Percentiles rank a stretch among this genome's conserved stretches.
Conservation (phyloP, 1,140 invertebrate genomes). For the Asobara japonica region DNA sequence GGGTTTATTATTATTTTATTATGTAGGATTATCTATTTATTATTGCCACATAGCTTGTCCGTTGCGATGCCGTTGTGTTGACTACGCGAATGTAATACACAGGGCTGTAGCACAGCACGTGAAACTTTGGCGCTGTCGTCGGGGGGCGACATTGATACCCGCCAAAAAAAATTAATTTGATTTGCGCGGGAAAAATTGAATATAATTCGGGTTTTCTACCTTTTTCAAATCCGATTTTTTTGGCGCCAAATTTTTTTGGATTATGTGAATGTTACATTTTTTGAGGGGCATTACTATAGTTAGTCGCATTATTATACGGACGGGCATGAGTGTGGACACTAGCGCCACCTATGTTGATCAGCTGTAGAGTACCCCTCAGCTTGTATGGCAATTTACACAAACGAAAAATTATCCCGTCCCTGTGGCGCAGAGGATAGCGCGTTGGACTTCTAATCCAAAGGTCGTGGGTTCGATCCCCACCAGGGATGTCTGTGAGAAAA, state of each 20-base stretch:
- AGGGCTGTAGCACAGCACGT: neutral
- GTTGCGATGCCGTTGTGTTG: constrained; percentile 16
- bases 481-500: neutral
- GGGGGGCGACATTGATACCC: neutral
- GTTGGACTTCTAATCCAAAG: constrained; percentile 3
- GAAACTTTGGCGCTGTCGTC: constrained; percentile 2
- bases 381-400: neutral
- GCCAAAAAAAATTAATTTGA: neutral
- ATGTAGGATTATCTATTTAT: neutral
- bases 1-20: neutral
- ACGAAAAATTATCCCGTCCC: neutral
- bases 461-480: constrained; percentile 2
- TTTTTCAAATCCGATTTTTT: no score
- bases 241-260: no score
- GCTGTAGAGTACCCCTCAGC: neutral
- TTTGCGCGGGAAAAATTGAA: neutral
- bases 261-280: neutral
- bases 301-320: no score
- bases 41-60: constrained; percentile 2
- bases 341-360: neutral
- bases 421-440: constrained; percentile 2
- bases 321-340: neutral
- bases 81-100: constrained; percentile 13
- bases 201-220: no score
- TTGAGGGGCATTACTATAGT: neutral